Percentiles rank a stretch among this genome's conserved stretches.
Conservation (phyloP, 1,140 invertebrate species). For the Babylonia areolata region DNA sequence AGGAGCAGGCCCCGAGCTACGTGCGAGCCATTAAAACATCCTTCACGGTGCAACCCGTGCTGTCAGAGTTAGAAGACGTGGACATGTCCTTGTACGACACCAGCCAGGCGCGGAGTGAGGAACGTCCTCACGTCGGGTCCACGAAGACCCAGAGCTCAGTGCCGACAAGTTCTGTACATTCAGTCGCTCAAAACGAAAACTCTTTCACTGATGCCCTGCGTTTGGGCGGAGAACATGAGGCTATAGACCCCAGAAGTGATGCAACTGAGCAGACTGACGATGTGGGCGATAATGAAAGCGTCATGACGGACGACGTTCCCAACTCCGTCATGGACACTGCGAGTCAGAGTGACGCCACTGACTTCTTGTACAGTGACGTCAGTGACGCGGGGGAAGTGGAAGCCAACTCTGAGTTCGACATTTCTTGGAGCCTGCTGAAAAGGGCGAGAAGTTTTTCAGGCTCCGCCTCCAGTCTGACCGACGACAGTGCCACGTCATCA, state of each 20-base stretch:
- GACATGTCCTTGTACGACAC: constrained; percentile 23
- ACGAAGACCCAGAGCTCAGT: neutral
- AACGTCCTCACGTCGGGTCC: neutral
- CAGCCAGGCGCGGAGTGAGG: neutral
- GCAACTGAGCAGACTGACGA: constrained; percentile 5
- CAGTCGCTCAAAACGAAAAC: neutral
- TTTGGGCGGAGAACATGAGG: neutral
- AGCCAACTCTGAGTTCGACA: constrained; percentile 47
- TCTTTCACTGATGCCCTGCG: no score
- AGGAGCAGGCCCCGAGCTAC: constrained; percentile 31
- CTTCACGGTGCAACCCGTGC: constrained; percentile 42
- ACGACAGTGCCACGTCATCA: neutral
- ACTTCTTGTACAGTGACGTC: neutral
- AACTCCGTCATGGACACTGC: neutral
- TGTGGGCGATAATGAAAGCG: constrained; percentile 7
- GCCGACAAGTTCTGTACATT: neutral
- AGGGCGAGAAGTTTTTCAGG: constrained; percentile 15
- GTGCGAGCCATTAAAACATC: constrained; percentile 41
- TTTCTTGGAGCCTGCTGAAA: constrained; percentile 39
- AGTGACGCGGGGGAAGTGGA: constrained; percentile 40
- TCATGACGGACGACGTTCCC: neutral
- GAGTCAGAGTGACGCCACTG: neutral
- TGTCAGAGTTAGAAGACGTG: neutral
- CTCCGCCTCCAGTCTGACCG: constrained; percentile 14
- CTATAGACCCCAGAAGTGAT: neutral